Evolutionary conservation across 2,113 vertebrate species (phyloP).

Genomic region (Syrrhaptes paradoxus): DNA sequence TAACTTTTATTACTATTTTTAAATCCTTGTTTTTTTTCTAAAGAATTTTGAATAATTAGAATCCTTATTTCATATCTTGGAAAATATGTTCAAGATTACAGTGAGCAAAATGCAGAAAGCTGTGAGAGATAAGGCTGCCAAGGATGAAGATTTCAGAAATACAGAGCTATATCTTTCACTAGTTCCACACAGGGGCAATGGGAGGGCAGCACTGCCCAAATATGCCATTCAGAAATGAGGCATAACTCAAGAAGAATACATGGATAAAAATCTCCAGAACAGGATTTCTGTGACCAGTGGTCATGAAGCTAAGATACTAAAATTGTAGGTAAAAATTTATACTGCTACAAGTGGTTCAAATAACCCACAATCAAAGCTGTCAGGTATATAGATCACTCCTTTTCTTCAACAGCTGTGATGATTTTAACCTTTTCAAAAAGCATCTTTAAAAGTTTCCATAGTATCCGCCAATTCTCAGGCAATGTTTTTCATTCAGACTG

Average conservation of each 20-base stretch:
- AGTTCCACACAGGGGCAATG: background rate
- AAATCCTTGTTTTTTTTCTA: background rate
- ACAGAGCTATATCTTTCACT: background rate
- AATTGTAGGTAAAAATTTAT: background rate
- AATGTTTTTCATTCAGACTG: background rate
- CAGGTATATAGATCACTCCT: background rate
- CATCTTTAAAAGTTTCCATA: background rate
- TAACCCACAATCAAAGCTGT: background rate
- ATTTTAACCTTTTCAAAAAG: background rate
- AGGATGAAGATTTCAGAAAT: background rate
- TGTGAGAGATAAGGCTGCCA: background rate
- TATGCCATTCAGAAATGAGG: background rate
- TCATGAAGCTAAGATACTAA: background rate
- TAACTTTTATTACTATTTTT: no score
- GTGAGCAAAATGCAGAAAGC: background rate
- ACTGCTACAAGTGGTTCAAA: background rate
- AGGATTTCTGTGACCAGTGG: background rate
- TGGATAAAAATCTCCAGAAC: background rate
- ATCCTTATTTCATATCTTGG: background rate
- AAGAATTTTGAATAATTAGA: background rate
- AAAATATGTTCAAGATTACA: background rate
- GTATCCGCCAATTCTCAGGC: background rate
- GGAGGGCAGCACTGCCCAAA: background rate
- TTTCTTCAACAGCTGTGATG: background rate
- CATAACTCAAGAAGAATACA: background rate